phyloP scores from a whole-genome alignment of 1,140 invertebrate genomes.

The Drosophila pallidifrons region DNA sequence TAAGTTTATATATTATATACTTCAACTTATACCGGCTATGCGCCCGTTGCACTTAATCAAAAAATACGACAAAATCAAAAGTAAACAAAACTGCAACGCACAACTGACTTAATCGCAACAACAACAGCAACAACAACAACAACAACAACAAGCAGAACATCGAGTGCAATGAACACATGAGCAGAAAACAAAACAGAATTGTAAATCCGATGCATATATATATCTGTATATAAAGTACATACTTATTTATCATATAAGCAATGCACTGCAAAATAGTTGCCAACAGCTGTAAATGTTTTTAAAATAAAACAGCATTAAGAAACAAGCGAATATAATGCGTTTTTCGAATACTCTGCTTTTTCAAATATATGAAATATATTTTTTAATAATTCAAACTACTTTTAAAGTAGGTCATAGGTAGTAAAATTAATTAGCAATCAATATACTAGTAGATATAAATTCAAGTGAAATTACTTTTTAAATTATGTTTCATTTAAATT shows the following conservation, averaged over 20 bases:
- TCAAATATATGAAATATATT: too few relatives aligned
- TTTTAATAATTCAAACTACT: too few relatives aligned
- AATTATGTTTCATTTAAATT: too few relatives aligned
- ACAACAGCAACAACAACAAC: constrained; percentile 38
- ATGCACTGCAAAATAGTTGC: constrained; percentile 57
- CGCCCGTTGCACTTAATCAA: constrained; percentile 75
- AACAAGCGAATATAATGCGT: neutral
- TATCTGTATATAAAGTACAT: constrained; percentile 1
- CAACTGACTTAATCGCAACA: constrained; percentile 63
- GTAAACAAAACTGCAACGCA: constrained; percentile 79
- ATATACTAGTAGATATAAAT: too few relatives aligned
- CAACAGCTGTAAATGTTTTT: constrained; percentile 34
- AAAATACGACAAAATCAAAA: constrained; percentile 81
- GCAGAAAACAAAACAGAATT: constrained; percentile 63
- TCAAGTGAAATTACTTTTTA: too few relatives aligned
- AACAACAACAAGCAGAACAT: constrained; percentile 40
- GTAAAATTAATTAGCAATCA: too few relatives aligned
- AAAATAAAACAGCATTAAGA: constrained; percentile 26
- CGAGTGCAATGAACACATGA: constrained; percentile 79
- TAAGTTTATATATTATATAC: neutral
- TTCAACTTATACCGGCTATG: constrained; percentile 49
- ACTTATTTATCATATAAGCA: constrained; percentile 8
- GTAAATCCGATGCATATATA: constrained; percentile 59
- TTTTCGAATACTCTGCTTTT: constrained; percentile 2
- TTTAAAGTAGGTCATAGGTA: neutral